These are phyloP conservation scores for Eupithecia subfuscata DNA, from an alignment of 2,888 invertebrate genomes.

Conservation along the genomic window DNA sequence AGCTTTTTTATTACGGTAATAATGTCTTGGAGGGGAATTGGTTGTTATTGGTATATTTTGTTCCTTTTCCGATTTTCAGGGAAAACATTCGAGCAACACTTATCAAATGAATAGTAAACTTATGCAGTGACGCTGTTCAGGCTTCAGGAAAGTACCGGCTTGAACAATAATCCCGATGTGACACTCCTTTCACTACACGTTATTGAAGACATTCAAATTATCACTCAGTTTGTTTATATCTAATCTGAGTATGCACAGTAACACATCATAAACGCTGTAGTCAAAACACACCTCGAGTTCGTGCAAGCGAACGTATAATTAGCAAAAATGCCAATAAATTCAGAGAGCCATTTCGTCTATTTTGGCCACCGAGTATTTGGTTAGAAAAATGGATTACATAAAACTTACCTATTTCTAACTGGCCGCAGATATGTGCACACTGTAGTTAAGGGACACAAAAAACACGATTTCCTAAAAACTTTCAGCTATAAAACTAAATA, in stretches of 20 bases:
- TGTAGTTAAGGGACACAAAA: slow-evolving; percentile 38
- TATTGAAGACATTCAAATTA: neutral
- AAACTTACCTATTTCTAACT: slow-evolving; percentile 50
- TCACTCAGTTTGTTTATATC: neutral
- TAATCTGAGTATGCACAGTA: slow-evolving; percentile 9
- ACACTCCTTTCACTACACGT: slow-evolving; percentile 15
- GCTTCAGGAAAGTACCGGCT: slow-evolving; percentile 17
- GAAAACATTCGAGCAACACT: neutral
- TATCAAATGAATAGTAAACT: neutral
- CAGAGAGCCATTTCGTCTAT: slow-evolving; percentile 63
- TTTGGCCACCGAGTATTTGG: slow-evolving; percentile 54
- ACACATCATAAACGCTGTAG: slow-evolving; percentile 24
- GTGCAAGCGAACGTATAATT: slow-evolving; percentile 37
- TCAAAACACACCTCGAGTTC: slow-evolving; percentile 34
- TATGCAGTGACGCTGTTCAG: neutral
- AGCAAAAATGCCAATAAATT: slow-evolving; percentile 54
- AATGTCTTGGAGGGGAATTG: neutral
- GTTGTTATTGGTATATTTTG: neutral
- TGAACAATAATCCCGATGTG: neutral
- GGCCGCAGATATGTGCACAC: slow-evolving; percentile 17
- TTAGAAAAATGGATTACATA: slow-evolving; percentile 40
- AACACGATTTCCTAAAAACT: slow-evolving; percentile 38
- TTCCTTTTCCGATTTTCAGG: neutral
- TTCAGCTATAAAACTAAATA: no score
- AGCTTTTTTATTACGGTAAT: no score